These are phyloP conservation scores for Drosophila hydei DNA, from an alignment of 1,140 invertebrate species.

Conservation along the genomic window DNA sequence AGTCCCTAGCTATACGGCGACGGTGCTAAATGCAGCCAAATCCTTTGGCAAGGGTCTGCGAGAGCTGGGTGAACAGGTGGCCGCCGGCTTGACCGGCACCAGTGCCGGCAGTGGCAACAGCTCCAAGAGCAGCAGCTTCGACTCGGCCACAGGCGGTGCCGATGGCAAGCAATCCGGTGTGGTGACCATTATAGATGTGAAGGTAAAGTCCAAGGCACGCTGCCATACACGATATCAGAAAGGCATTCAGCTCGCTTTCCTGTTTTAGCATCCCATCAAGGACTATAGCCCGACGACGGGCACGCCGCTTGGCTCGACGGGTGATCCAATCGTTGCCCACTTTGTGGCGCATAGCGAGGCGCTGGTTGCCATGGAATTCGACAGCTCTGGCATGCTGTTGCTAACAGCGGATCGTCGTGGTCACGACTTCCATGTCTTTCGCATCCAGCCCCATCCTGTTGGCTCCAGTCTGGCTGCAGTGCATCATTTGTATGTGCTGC, in stretches of 20 bases:
- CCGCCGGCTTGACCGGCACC: constrained; percentile 90
- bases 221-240: not conserved
- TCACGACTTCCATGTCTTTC: constrained; percentile 98
- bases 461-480: constrained; percentile 94
- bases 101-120: constrained; percentile 79
- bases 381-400: constrained; percentile 95
- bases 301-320: constrained; percentile 51
- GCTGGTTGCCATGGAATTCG: constrained; percentile 95
- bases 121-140: constrained; percentile 83
- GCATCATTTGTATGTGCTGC: constrained; percentile 97
- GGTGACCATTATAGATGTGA: constrained; percentile 94
- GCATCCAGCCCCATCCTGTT: constrained; percentile 96
- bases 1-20: constrained; percentile 97
- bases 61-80: constrained; percentile 96
- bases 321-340: constrained; percentile 93
- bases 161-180: constrained; percentile 91
- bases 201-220: constrained; percentile 84
- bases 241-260: not conserved
- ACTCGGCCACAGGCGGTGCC: constrained; percentile 83
- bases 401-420: constrained; percentile 97
- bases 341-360: constrained; percentile 97
- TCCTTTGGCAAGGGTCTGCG: constrained; percentile 92
- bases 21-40: constrained; percentile 97
- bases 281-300: constrained; percentile 80
- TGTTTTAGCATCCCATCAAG: constrained; percentile 72